phyloP scores from a whole-genome alignment of 1,140 invertebrate species.

The Aphis craccivora region DNA sequence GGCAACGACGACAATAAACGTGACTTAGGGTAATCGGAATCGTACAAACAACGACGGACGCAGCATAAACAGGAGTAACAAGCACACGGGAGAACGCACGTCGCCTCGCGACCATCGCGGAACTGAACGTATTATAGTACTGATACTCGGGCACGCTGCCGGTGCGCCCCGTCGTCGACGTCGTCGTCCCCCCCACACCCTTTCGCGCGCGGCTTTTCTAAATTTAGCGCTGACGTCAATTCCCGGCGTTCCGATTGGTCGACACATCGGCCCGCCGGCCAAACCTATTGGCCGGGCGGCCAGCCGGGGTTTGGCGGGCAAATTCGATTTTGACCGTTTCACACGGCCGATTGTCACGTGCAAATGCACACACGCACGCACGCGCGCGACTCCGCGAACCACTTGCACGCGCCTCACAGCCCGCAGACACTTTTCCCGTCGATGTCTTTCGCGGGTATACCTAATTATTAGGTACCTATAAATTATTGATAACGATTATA shows the following conservation, averaged over 20 bases:
- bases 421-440: too few relatives aligned
- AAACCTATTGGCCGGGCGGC: background rate
- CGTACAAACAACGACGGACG: background rate
- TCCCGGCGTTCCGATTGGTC: conserved; percentile 9
- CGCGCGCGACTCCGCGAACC: background rate
- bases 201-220: background rate
- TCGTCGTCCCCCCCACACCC: background rate
- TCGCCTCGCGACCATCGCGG: conserved; percentile 37
- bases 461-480: background rate
- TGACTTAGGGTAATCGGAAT: background rate
- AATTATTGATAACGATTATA: too few relatives aligned
- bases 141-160: background rate
- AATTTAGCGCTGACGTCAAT: conserved; percentile 46
- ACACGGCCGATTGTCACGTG: conserved; percentile 17
- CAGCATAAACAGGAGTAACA: background rate
- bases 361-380: background rate
- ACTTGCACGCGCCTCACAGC: too few relatives aligned
- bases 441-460: background rate
- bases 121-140: background rate
- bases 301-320: conserved; percentile 44
- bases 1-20: background rate
- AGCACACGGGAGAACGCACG: background rate
- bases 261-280: background rate
- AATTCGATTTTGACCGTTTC: conserved; percentile 44
- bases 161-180: background rate